These are phyloP conservation scores for Dendropsophus ebraccatus DNA, from an alignment of 2,113 vertebrate species.

Conservation along the genomic window DNA sequence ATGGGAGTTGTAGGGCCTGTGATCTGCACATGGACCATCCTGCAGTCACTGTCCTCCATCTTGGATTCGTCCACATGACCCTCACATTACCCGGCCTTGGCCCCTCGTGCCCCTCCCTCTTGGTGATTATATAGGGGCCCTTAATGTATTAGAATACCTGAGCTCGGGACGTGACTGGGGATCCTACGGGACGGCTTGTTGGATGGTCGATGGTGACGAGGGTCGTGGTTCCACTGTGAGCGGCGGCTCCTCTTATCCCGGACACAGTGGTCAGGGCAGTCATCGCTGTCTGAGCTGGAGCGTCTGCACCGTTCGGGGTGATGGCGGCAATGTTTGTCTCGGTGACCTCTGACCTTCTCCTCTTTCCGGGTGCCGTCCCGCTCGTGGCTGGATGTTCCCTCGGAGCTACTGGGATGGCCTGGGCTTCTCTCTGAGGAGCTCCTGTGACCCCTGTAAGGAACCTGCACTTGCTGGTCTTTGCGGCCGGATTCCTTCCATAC, in stretches of 20 bases:
- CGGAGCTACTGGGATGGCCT: constrained; percentile 5
- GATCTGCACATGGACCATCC: no score
- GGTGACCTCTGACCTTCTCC: constrained; percentile 54
- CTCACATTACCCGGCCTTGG: no score
- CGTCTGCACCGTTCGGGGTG: constrained; percentile 63
- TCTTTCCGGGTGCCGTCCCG: constrained; percentile 37
- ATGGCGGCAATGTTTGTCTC: constrained; percentile 60
- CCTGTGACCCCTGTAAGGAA: constrained; percentile 36
- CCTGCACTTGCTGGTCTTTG: constrained; percentile 27
- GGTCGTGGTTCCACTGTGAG: background rate
- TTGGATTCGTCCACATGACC: no score
- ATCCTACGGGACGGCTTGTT: constrained; percentile 48
- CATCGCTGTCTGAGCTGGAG: constrained; percentile 64
- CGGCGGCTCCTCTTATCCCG: constrained; percentile 59
- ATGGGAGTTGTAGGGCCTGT: no score
- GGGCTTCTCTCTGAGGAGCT: constrained; percentile 37
- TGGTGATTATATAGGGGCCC: no score
- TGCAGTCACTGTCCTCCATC: no score
- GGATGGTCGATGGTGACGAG: background rate
- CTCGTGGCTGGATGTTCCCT: constrained; percentile 15
- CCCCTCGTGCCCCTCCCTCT: no score
- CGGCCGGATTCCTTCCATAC: constrained; percentile 13
- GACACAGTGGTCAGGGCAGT: constrained; percentile 58
- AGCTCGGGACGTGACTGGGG: constrained; percentile 31
- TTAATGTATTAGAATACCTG: constrained; percentile 21